These are phyloP conservation scores for Panulirus ornatus DNA, from an alignment of 1,140 invertebrate genomes.

Conservation along the genomic window DNA sequence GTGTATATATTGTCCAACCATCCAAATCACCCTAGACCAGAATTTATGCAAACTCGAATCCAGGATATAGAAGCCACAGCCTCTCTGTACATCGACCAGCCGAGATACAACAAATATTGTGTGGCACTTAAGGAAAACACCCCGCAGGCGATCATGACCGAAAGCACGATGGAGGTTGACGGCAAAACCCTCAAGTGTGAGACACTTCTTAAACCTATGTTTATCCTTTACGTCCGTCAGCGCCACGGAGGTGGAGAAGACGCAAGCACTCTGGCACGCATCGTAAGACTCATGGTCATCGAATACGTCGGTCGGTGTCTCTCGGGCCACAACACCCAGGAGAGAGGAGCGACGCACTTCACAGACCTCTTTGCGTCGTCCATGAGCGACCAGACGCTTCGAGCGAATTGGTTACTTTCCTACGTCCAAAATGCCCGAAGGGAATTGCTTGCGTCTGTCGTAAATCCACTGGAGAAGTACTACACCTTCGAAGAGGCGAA, in stretches of 20 bases:
- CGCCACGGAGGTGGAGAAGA: background rate
- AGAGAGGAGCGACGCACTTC: background rate
- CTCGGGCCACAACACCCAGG: background rate
- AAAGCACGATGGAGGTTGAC: conserved; percentile 37
- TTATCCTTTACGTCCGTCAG: conserved; percentile 32
- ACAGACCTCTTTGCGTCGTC: conserved; percentile 10
- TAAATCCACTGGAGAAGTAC: background rate
- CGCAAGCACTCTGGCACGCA: background rate
- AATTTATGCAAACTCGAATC: conserved; percentile 36
- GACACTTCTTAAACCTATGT: conserved; percentile 62
- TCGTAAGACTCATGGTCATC: conserved; percentile 44
- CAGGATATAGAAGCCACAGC: conserved; percentile 46
- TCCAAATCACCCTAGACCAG: conserved; percentile 30
- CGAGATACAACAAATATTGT: conserved; percentile 23
- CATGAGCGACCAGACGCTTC: background rate
- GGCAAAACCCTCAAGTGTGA: conserved; percentile 59
- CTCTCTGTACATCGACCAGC: conserved; percentile 45
- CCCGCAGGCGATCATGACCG: conserved; percentile 64
- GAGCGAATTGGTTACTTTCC: background rate
- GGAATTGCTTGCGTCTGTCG: background rate
- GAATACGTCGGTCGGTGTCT: conserved; percentile 64
- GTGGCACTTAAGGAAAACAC: conserved; percentile 27
- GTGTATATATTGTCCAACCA: conserved; percentile 42
- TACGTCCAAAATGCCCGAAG: background rate
- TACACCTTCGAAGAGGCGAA: conserved; percentile 11